These are phyloP conservation scores for Pseudochirops cupreus DNA, from an alignment of 2,797 vertebrate genomes.

Conservation along the genomic window DNA sequence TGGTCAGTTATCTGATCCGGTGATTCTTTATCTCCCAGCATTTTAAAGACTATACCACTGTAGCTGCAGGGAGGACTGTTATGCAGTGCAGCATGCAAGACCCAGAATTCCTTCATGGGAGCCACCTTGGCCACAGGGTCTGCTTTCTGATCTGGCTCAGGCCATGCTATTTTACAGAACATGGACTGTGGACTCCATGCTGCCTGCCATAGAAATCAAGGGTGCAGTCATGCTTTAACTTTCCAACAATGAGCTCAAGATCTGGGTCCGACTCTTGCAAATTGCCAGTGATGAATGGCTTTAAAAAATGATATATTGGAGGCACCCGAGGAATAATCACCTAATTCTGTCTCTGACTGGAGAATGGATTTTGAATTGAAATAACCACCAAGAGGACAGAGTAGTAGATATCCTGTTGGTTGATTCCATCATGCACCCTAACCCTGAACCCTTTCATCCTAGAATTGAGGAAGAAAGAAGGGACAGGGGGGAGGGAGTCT, in stretches of 20 bases:
- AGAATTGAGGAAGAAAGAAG: background rate
- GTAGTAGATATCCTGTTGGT: background rate
- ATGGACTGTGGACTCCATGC: conserved; percentile 93
- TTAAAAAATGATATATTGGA: conserved; percentile 89
- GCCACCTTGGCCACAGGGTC: conserved; percentile 95
- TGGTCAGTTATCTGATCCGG: conserved; percentile 97
- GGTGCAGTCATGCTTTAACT: conserved; percentile 94
- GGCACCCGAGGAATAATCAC: conserved; percentile 84
- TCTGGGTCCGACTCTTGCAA: conserved; percentile 93
- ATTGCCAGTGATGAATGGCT: conserved; percentile 94
- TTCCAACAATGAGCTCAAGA: conserved; percentile 96
- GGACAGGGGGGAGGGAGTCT: background rate
- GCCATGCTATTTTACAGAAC: conserved; percentile 95
- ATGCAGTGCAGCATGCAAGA: conserved; percentile 95
- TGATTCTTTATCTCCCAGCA: conserved; percentile 96
- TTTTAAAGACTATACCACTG: conserved; percentile 95
- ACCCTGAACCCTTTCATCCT: background rate
- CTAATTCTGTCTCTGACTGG: conserved; percentile 87
- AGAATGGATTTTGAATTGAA: conserved; percentile 88
- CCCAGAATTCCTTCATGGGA: conserved; percentile 93
- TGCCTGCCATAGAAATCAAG: conserved; percentile 95
- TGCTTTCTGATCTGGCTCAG: conserved; percentile 93
- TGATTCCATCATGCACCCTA: background rate
- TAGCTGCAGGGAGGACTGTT: conserved; percentile 93
- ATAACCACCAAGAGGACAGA: background rate